Percentiles rank a stretch among this genome's conserved stretches.
Conservation (phyloP, 2,113 vertebrate genomes). For the Eonycteris spelaea region DNA sequence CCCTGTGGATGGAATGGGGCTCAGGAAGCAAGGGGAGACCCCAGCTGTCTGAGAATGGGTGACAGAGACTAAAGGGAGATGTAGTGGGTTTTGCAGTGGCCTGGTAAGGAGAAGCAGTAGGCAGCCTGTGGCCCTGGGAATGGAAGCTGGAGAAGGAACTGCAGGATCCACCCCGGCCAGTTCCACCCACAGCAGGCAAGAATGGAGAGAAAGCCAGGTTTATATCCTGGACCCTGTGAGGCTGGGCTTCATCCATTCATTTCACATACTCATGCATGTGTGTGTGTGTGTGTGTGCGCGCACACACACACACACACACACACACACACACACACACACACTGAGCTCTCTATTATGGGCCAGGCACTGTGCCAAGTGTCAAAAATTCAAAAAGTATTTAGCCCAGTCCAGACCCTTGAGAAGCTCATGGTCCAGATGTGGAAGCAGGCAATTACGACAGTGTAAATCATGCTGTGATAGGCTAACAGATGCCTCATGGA, state of each 20-base stretch:
- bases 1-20: no score
- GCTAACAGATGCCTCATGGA: background rate
- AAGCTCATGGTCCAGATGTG: background rate
- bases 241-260: background rate
- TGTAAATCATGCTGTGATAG: background rate
- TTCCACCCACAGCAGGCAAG: background rate
- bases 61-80: background rate
- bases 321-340: background rate
- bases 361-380: background rate
- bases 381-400: background rate
- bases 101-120: background rate
- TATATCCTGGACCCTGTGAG: background rate
- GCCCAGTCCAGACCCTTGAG: background rate
- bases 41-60: background rate
- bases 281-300: no score
- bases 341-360: background rate
- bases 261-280: background rate
- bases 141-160: background rate
- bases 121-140: background rate
- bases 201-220: background rate
- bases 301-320: background rate
- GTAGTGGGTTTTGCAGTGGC: fast-evolving
- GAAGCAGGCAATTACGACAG: background rate
- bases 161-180: background rate
- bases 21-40: background rate